phyloP scores from a whole-genome alignment of 2,888 invertebrate species.

The Drosophila aldrichi region DNA sequence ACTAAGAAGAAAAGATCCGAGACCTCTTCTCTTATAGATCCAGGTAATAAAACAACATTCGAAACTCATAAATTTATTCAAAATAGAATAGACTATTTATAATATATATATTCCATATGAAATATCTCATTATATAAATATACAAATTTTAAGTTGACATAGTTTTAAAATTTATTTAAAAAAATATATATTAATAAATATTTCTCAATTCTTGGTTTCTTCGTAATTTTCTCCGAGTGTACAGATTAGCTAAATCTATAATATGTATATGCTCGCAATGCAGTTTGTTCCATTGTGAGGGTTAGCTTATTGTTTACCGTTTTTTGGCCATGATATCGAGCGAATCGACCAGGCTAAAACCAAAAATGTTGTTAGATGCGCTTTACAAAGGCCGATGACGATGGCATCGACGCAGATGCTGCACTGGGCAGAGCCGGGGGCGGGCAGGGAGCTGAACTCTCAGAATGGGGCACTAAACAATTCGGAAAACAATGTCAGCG shows the following conservation, averaged over 20 bases:
- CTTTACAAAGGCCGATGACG: slow-evolving; percentile 48
- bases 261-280: slow-evolving; percentile 3
- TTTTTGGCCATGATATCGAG: slow-evolving; percentile 25
- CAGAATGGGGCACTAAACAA: slow-evolving; percentile 61
- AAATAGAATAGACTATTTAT: too few relatives aligned
- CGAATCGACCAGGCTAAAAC: slow-evolving; percentile 31
- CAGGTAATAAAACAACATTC: too few relatives aligned
- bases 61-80: too few relatives aligned
- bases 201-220: not conserved
- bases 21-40: too few relatives aligned
- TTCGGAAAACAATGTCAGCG: slow-evolving; percentile 77
- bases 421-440: slow-evolving; percentile 1
- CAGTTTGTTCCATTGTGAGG: slow-evolving; percentile 44
- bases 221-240: slow-evolving; percentile 3
- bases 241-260: slow-evolving; percentile 13
- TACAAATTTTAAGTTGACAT: too few relatives aligned
- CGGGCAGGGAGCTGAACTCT: not conserved
- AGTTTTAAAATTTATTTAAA: too few relatives aligned
- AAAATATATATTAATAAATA: too few relatives aligned
- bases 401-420: slow-evolving; percentile 35
- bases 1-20: too few relatives aligned
- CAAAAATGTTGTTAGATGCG: slow-evolving; percentile 62
- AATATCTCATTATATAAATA: too few relatives aligned
- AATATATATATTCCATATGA: too few relatives aligned
- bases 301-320: slow-evolving; percentile 48